A percentile compares a stretch with the other conserved stretches of the same genome.
Evolutionary conservation across 2,888 invertebrate genomes (phyloP).

Genomic region (Balanococcus diminutus): DNA sequence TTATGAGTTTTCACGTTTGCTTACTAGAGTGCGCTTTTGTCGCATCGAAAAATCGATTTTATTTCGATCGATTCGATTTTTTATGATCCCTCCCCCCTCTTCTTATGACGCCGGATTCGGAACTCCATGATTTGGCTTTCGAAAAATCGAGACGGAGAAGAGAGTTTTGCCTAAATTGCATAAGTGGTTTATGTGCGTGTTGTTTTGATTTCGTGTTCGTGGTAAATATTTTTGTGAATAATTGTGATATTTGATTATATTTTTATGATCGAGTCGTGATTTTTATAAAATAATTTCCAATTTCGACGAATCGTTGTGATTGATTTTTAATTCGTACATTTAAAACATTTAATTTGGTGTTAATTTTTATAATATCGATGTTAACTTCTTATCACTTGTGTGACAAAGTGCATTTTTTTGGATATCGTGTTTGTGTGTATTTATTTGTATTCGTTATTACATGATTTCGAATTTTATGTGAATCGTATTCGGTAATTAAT

Average conservation of each 20-base stretch:
- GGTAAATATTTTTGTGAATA: not conserved
- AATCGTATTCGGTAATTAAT: not conserved
- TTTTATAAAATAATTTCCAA: not conserved
- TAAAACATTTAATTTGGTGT: not conserved
- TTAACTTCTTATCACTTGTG: constrained; percentile 13
- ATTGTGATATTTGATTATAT: not conserved
- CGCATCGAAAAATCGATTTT: not conserved
- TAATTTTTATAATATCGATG: not conserved
- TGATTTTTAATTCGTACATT: not conserved
- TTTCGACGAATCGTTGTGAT: not conserved
- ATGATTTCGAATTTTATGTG: constrained; percentile 12
- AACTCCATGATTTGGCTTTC: not conserved
- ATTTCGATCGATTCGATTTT: constrained; percentile 11
- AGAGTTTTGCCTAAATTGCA: not conserved
- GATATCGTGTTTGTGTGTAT: not conserved
- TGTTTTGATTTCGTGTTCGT: constrained; percentile 35
- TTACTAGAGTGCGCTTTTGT: not conserved
- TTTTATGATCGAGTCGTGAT: not conserved
- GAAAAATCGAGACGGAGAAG: not conserved
- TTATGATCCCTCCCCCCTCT: not conserved
- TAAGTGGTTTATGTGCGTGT: not conserved
- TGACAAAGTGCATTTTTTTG: constrained; percentile 23
- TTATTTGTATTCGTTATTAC: not conserved
- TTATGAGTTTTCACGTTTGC: not conserved
- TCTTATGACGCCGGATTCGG: not conserved